These are phyloP conservation scores for Forbesichthys agassizii DNA, from an alignment of 2,113 vertebrate genomes.

Conservation along the genomic window DNA sequence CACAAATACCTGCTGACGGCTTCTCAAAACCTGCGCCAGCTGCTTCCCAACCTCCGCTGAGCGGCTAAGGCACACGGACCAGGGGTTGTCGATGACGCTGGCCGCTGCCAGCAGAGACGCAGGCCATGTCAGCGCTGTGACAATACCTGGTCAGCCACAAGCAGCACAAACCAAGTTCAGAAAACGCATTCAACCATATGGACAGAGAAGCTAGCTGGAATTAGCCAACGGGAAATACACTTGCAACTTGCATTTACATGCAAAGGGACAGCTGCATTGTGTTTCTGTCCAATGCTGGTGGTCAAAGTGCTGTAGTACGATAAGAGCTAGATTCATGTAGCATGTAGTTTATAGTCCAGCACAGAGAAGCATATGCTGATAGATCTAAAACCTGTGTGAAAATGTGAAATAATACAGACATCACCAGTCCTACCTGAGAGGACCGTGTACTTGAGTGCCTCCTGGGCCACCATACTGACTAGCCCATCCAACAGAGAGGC, in stretches of 20 bases:
- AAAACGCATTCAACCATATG: neutral
- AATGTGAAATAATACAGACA: too few species aligned
- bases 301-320: too few species aligned
- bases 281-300: too few species aligned
- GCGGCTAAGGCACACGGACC: slow-evolving; percentile 93
- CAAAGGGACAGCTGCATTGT: too few species aligned
- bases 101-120: slow-evolving; percentile 86
- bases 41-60: slow-evolving; percentile 94
- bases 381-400: too few species aligned
- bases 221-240: neutral
- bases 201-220: neutral
- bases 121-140: slow-evolving; percentile 91
- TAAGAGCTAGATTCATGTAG: too few species aligned
- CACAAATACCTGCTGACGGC: slow-evolving; percentile 85
- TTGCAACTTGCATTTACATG: too few species aligned
- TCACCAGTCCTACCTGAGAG: slow-evolving; percentile 81
- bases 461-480: slow-evolving; percentile 92
- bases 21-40: slow-evolving; percentile 89
- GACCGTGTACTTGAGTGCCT: slow-evolving; percentile 94
- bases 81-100: slow-evolving; percentile 94
- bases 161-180: neutral
- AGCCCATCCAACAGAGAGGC: slow-evolving; percentile 88
- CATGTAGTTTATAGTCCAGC: too few species aligned
- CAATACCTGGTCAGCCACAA: slow-evolving; percentile 79
- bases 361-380: too few species aligned